Conservation (phyloP, 2,113 vertebrate species). For the Martes martes region DNA sequence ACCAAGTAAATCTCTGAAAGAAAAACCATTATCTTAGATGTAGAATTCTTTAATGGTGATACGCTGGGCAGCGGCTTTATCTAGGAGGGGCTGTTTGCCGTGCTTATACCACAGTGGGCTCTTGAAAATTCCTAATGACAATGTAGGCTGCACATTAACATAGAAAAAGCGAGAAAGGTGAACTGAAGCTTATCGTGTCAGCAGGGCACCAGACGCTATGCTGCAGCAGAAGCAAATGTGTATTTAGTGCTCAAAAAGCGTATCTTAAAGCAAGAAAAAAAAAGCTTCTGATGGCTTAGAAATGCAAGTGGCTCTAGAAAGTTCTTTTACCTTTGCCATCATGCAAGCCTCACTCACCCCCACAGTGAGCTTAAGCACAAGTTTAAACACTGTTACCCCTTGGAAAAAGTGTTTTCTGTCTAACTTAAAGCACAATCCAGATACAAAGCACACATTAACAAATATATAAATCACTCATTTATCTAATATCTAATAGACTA, state of each 20-base stretch:
- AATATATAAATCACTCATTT: not conserved
- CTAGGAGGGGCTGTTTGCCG: not conserved
- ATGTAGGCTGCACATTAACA: not conserved
- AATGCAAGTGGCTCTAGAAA: not conserved
- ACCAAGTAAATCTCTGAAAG: not conserved
- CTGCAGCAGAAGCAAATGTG: not conserved
- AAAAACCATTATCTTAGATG: not conserved
- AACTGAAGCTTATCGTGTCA: not conserved
- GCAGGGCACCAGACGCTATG: not conserved
- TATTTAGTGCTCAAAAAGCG: not conserved
- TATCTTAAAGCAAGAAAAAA: not conserved
- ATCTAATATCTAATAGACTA: not conserved
- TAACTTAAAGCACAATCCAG: not conserved
- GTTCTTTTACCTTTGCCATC: not conserved
- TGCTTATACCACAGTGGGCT: not conserved
- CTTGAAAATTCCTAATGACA: not conserved
- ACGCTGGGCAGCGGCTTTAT: not conserved
- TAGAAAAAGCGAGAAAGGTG: not conserved
- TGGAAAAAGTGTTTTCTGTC: not conserved
- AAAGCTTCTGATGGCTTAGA: not conserved
- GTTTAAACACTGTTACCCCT: not conserved
- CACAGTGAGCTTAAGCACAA: fast-evolving
- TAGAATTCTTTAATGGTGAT: not conserved
- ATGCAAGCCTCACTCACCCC: not conserved
- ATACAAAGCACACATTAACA: not conserved